Evolutionary conservation across 2,888 invertebrate genomes (phyloP), one percentile per base, ranked within the genome.

Genomic region (Elysia crispata): DNA sequence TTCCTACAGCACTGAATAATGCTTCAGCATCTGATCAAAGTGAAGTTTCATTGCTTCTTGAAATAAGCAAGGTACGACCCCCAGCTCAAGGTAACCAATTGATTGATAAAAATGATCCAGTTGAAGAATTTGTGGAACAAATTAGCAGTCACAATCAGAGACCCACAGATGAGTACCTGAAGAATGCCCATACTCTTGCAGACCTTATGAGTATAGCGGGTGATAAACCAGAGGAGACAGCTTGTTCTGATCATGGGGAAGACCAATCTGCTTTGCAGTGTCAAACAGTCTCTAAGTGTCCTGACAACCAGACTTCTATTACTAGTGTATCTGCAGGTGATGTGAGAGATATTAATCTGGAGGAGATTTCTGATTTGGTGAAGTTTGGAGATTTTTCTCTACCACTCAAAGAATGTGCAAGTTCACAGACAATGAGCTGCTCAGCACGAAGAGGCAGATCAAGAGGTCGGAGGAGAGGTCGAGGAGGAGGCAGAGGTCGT

Each of bases 341-440:
- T 41, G 41, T 41, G 41, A 41, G 5, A 60, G 60, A 23, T 18
- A 60, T 60, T 23, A 23, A 60, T 41, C 67, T 79, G 57, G 70
- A 80, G 23, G 80, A 80, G n/a, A 80, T 80, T 23, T 80, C 80
- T 25, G 80, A 80, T 66, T 50, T 80, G 20, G 70, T 80, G 8
- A 69, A 25, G 28, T 80, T 80, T 62, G 69, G 69, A 18, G 25
- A 64, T 23, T 69, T 76, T 31, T 23, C 69, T 23, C 60, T 76
- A 62, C 28, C 60, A 28, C 15, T 74, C n/a, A 23, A 60, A 23
- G 60, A 20, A 3, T 20, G 60, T 60, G 60, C 6, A 23, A 60
- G 23, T 60, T 60, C 60, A 60, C 20, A 60, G 6, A 60, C 6
- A 23, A 15, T 23, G 60, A 20, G 8, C 23, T 20, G 18, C 25